phyloP scores from a whole-genome alignment of 2,797 vertebrate genomes.

The Notoglanidium macrostoma region DNA sequence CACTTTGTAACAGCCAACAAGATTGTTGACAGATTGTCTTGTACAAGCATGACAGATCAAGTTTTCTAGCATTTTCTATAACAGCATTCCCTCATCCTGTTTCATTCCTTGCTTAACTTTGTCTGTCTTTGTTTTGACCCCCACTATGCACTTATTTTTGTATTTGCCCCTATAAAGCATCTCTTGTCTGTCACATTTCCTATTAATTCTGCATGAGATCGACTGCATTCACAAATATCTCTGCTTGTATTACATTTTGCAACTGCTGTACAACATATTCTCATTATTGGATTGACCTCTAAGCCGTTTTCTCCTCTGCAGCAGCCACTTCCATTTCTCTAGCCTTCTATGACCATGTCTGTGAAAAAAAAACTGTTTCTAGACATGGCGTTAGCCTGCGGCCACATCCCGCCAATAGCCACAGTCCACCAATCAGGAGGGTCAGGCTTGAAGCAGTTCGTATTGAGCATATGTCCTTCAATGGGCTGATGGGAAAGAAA shows the following conservation, averaged over 20 bases:
- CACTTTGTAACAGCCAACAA: neutral
- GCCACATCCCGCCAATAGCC: constrained; percentile 14
- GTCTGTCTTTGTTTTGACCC: neutral
- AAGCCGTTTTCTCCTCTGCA: constrained; percentile 8
- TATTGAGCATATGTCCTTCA: constrained; percentile 47
- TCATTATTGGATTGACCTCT: constrained; percentile 10
- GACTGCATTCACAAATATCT: constrained; percentile 20
- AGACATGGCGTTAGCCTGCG: constrained; percentile 17
- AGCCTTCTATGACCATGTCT: neutral
- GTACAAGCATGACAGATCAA: neutral
- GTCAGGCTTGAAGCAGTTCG: constrained; percentile 24
- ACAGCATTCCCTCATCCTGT: neutral
- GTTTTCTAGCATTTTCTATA: constrained; percentile 6
- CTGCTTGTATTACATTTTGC: constrained; percentile 19
- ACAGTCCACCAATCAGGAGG: constrained; percentile 33
- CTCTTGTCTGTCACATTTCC: constrained; percentile 18
- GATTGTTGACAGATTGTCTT: neutral
- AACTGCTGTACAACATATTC: neutral
- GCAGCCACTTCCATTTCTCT: neutral
- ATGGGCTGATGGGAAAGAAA: constrained; percentile 34
- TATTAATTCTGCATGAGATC: constrained; percentile 25
- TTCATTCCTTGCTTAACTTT: neutral
- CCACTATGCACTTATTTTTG: neutral
- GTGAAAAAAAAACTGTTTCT: neutral
- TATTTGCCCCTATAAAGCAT: constrained; percentile 4